Evolutionary conservation across 2,797 vertebrate species (phyloP).

Genomic region (Taeniopygia guttata): DNA sequence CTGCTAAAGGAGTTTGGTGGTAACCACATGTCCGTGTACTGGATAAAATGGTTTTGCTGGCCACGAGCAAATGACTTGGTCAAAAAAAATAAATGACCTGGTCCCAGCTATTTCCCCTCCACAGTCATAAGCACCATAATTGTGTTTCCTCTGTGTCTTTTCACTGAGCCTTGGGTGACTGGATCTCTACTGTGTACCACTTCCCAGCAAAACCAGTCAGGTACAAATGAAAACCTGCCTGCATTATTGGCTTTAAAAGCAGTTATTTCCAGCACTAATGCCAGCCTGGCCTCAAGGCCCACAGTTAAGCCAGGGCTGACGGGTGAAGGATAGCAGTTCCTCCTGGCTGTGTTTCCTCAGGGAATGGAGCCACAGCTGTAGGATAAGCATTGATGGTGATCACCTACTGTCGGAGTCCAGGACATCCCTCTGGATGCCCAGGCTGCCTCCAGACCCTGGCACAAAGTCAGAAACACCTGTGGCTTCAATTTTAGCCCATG

Average conservation of each 20-base stretch:
- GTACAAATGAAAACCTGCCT: not conserved
- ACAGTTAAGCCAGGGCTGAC: not conserved
- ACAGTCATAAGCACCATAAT: not conserved
- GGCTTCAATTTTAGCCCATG: too few relatives aligned
- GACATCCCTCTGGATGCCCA: too few relatives aligned
- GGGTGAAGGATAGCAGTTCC: not conserved
- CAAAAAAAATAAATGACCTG: not conserved
- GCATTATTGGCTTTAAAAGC: not conserved
- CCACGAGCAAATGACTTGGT: not conserved
- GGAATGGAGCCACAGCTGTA: not conserved
- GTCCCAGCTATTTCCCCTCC: not conserved
- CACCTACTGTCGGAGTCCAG: not conserved
- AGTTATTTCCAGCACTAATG: not conserved
- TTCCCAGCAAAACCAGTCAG: not conserved
- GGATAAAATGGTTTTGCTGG: not conserved
- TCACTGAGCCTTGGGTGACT: not conserved
- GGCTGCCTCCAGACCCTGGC: too few relatives aligned
- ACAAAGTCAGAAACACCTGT: too few relatives aligned
- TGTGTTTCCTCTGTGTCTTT: not conserved
- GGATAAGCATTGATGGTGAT: not conserved
- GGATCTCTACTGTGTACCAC: not conserved
- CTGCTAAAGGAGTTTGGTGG: not conserved
- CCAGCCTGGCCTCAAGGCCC: not conserved
- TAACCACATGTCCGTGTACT: rapidly evolving
- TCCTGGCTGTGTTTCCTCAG: not conserved